A percentile compares a stretch with the other conserved stretches of the same genome.
These are phyloP conservation scores for Oplegnathus fasciatus DNA, from an alignment of 2,113 vertebrate genomes.

Conservation along the genomic window DNA sequence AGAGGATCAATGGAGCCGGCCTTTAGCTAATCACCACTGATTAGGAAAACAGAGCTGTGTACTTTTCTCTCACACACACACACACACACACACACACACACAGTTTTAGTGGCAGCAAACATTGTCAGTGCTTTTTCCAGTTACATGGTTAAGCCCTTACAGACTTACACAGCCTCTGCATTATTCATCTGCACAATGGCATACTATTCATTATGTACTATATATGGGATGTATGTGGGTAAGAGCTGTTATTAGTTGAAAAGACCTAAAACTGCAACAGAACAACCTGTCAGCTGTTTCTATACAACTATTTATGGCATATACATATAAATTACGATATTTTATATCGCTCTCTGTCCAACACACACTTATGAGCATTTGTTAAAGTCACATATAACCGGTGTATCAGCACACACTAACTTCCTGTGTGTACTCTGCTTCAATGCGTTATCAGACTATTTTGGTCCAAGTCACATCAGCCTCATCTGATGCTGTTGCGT, in stretches of 20 bases:
- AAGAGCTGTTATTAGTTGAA: too few relatives aligned
- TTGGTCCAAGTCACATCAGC: background rate
- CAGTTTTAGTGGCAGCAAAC: background rate
- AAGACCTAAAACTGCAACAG: background rate
- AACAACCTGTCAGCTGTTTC: background rate
- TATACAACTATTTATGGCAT: background rate
- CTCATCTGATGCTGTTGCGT: too few relatives aligned
- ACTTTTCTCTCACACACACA: too few relatives aligned
- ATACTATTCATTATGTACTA: conserved; percentile 24
- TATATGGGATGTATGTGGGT: background rate
- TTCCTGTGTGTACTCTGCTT: background rate
- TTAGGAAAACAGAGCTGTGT: too few relatives aligned
- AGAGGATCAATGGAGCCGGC: background rate
- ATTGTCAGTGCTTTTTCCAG: background rate
- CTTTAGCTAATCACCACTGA: too few relatives aligned
- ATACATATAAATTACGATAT: background rate
- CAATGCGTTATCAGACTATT: conserved; percentile 27
- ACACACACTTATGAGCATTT: background rate
- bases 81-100: too few relatives aligned
- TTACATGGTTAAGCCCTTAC: conserved; percentile 54
- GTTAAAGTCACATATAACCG: background rate
- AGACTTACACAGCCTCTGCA: conserved; percentile 7
- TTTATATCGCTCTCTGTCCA: background rate
- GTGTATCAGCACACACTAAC: background rate
- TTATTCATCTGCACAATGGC: conserved; percentile 56